Evolutionary conservation across 2,888 invertebrate species (phyloP), one percentile per base, ranked within the genome.

Genomic region (Stenolophus ochropezus): DNA sequence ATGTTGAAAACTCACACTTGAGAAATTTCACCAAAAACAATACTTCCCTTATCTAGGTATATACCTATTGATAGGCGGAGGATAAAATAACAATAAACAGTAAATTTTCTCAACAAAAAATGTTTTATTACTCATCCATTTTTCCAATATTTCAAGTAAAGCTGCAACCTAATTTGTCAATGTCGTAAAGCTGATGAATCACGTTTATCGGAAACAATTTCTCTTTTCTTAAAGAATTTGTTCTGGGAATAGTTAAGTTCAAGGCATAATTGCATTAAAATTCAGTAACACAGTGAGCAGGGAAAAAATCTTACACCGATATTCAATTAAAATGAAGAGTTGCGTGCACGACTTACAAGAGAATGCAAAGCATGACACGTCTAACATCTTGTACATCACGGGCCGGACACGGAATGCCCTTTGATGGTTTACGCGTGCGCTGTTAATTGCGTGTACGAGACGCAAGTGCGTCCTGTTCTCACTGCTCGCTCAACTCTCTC

Each of bases 391-490:
- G 51, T 20, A 21, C 61, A 61, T 61, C 61, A 61, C 56, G 11
- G 11, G 20, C 20, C 56, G 20, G 20, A 56, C 56, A 56, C 20
- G 56, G 61, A 25, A 61, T 61, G 61, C 61, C 61, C 61, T 61
- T 61, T 61, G 61, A 61, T 61, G 11, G 23, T 61, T 61, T 61
- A 25, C 61, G 61, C 61, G 61, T 61, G 61, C 61, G 61, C 25
- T 4, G 61, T 61, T 61, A 61, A 61, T 61, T 21, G 61, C 61
- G 4, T 61, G 61, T 61, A 61, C 23, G 25, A 8, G 61, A 23
- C 8, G 61, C 61, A 61, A 61, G 21, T 58, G 23, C 49, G n/a
- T 25, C n/a, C 25, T 61, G 61, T 61, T 14, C 61, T 23, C 61
- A 25, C n/a, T 25, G 14, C 14, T 23, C 61, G 61, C 25, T 61